Evolutionary conservation across 2,113 vertebrate species (phyloP), one percentile per base, ranked within the genome.

Genomic region (Carollia perspicillata): DNA sequence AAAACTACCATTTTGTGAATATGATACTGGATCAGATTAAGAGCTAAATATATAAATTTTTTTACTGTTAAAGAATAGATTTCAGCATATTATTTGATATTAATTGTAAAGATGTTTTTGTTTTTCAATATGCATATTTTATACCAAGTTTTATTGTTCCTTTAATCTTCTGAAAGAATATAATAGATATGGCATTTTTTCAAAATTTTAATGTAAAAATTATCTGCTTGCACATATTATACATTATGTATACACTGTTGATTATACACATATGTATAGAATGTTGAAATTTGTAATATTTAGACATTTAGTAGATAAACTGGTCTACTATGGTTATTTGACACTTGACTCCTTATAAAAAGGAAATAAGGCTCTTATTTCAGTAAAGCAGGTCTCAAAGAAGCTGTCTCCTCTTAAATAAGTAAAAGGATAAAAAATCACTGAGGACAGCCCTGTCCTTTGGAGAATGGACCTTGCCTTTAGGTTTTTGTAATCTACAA

Each of bases 401-500:
- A 90, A 95, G 10, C 35, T 86, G 26, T 79, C 55, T 90, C 58
- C 63, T 84, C 60, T 96, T 94, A 96, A 95, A 55, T 97, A 97
- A 95, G 83, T 93, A 95, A 96, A 96, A 91, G 69, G 69, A 95
- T 65, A 84, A 94, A 97, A 79, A 72, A 95, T 92, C 83, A 93
- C 30, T 30, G 9, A 93, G 49, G 88, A 89, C 33, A 95, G 90
- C 30, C 66, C 51, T 91, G 94, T 97, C 90, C 85, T 97, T 97
- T 94, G 89, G 90, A 96, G 55, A 96, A 94, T 77, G 83, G 87
- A 86, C 80, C 40, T 97, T 95, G 78, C 68, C 77, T 95, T 95
- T 96, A 84, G 81, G 68, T 91, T 96, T 95, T 85, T 93, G 26
- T 96, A 96, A 91, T 95, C 93, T 95, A 93, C 68, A 96, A 86